Evolutionary conservation across 2,797 vertebrate species (phyloP), one percentile per base, ranked within the genome.

Genomic region (Cygnus olor): DNA sequence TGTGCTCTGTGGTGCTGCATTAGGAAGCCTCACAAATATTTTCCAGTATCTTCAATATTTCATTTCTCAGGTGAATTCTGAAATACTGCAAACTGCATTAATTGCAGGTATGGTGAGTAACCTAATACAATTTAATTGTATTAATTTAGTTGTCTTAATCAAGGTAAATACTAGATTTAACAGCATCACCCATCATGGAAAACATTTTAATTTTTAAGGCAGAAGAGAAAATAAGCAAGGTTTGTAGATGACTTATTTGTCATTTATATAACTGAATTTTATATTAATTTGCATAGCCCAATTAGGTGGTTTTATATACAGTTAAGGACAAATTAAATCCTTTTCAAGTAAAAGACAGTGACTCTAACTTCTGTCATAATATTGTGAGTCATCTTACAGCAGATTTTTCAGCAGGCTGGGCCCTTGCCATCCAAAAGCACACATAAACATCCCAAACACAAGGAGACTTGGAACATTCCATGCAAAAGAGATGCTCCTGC

Each of bases 311-410:
- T 93, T 85, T 65, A 66, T 10, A 40, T 24, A 47, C 17, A 71
- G 47, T 61, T 12, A 71, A 92, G 65, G 85, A 63, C 69, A 85
- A 94, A 97, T 79, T 76, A 74, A 89, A 88, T 9, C 12, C 20
- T 14, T 32, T 95, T 69, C 74, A 95, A 85, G 88, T 56, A 77
- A 77, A 40, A 56, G 68, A 57, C 2, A 4, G 79, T 93, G 89
- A 94, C 65, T 90, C 82, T 84, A 58, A 24, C 61, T 93, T 89
- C 68, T 94, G 72, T 74, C 78, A 56, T 95, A 92, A 91, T 56
- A 94, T 1, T 40, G 25, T 95, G 91, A 97, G 54, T 97, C 95
- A 96, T 79, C 11, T 70, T 66, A 66, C 9, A 25, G 88, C 45
- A 96, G 36, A 56, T 66, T 84, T 95, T 77, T 83, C 34, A 89